A percentile compares a stretch with the other conserved stretches of the same genome.
phyloP scores from a whole-genome alignment of 2,797 vertebrate genomes.

The Megalops cyprinoides region DNA sequence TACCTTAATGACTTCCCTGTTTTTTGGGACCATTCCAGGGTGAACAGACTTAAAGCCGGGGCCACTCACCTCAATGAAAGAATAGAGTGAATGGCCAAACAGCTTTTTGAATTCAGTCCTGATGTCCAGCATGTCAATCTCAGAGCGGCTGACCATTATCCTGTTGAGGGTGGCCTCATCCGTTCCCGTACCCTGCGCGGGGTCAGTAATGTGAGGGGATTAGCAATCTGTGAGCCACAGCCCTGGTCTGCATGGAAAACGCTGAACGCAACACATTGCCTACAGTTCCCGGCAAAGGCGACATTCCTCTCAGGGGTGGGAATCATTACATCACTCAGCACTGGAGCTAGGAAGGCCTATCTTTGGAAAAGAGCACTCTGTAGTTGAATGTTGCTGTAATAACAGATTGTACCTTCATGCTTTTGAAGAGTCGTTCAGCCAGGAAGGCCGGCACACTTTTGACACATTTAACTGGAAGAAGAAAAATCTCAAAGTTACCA shows the following conservation, averaged over 20 bases:
- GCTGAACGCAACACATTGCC: slow-evolving; percentile 23
- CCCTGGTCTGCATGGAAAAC: slow-evolving; percentile 33
- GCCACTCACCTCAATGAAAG: slow-evolving; percentile 77
- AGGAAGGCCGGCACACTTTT: slow-evolving; percentile 80
- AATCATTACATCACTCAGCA: slow-evolving; percentile 12
- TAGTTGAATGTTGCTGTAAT: neutral
- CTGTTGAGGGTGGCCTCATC: slow-evolving; percentile 80
- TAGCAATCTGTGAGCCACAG: slow-evolving; percentile 51
- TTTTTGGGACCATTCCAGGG: neutral
- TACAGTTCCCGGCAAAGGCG: slow-evolving; percentile 2
- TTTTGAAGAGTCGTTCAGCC: slow-evolving; percentile 76
- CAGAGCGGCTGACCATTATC: slow-evolving; percentile 83
- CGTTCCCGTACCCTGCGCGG: slow-evolving; percentile 79
- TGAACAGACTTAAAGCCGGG: neutral
- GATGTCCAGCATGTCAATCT: slow-evolving; percentile 86
- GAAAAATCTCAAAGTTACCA: slow-evolving; percentile 6
- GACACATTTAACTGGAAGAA: slow-evolving; percentile 78
- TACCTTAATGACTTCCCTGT: neutral
- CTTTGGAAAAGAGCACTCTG: neutral
- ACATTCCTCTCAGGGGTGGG: neutral
- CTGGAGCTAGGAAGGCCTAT: neutral
- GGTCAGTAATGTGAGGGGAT: slow-evolving; percentile 31
- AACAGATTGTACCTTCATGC: slow-evolving; percentile 78
- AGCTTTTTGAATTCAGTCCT: slow-evolving; percentile 83
- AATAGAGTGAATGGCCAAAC: slow-evolving; percentile 75